phyloP scores from a whole-genome alignment of 2,113 vertebrate species.

The Ginglymostoma cirratum region DNA sequence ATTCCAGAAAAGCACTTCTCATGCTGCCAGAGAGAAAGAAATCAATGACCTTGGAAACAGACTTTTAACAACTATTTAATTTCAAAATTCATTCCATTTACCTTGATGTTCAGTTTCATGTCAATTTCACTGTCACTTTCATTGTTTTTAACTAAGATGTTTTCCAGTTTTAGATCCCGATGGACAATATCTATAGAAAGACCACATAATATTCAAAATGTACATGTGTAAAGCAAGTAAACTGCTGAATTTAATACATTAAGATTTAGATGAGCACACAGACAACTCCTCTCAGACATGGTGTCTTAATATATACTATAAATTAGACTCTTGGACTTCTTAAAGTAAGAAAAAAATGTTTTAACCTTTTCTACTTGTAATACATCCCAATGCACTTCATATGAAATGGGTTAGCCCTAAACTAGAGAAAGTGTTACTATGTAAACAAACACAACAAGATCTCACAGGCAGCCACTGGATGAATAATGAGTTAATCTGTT shows the following conservation, averaged over 20 bases:
- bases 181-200: constrained; percentile 66
- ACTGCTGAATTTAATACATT: not conserved
- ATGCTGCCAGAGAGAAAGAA: constrained; percentile 40
- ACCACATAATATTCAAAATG: not conserved
- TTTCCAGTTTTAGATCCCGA: constrained; percentile 80
- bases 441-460: too few relatives aligned
- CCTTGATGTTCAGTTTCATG: constrained; percentile 73
- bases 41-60: constrained; percentile 34
- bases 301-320: not conserved
- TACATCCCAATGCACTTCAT: not conserved
- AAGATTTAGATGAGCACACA: not conserved
- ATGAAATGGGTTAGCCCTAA: not conserved
- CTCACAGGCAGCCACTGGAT: too few relatives aligned
- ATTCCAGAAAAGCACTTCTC: constrained; percentile 45
- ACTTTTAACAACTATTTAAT: not conserved
- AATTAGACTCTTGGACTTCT: not conserved
- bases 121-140: constrained; percentile 55
- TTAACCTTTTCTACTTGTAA: not conserved
- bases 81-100: constrained; percentile 47
- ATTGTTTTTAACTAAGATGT: constrained; percentile 79
- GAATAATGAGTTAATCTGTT: too few relatives aligned
- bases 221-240: not conserved
- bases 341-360: not conserved
- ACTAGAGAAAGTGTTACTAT: too few relatives aligned
- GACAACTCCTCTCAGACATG: not conserved